Evolutionary conservation across 35 echinoderm and acorn worm genomes (phyloP).

Genomic region (Acanthaster planci): DNA sequence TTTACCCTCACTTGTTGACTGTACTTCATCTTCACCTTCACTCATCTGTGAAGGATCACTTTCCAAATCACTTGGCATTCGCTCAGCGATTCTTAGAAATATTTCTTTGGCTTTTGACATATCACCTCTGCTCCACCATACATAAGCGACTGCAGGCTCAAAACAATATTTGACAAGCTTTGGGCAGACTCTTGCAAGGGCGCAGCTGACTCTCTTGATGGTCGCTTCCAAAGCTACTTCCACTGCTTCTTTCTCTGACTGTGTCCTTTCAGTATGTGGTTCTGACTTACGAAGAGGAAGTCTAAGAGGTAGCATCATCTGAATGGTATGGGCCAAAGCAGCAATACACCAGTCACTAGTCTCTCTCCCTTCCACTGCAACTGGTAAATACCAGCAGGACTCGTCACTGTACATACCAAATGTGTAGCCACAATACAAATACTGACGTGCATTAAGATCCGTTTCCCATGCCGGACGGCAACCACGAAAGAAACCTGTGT

Average conservation of each 20-base stretch:
- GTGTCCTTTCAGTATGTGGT: neutral
- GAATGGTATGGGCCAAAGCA: slow-evolving; percentile 7
- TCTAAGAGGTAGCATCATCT: neutral
- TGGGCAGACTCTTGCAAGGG: neutral
- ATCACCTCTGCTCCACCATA: slow-evolving; percentile 18
- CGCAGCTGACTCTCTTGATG: neutral
- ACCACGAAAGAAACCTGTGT: neutral
- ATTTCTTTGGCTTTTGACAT: neutral
- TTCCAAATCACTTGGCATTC: neutral
- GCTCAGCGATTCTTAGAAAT: neutral
- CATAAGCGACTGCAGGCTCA: neutral
- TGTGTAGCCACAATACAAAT: neutral
- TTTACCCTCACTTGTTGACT: neutral
- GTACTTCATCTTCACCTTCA: neutral
- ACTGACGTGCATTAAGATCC: neutral
- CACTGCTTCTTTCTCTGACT: neutral
- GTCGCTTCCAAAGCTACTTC: neutral
- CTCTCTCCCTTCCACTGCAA: slow-evolving; percentile 4
- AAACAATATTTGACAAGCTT: neutral
- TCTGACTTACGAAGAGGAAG: neutral
- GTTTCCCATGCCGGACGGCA: slow-evolving; percentile 18
- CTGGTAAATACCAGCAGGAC: neutral
- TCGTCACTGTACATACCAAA: neutral
- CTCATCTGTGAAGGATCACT: neutral
- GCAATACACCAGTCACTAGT: neutral